Base-by-base conservation (phyloP, 1,140 invertebrate species). In the Drosophila carrolli region DNA sequence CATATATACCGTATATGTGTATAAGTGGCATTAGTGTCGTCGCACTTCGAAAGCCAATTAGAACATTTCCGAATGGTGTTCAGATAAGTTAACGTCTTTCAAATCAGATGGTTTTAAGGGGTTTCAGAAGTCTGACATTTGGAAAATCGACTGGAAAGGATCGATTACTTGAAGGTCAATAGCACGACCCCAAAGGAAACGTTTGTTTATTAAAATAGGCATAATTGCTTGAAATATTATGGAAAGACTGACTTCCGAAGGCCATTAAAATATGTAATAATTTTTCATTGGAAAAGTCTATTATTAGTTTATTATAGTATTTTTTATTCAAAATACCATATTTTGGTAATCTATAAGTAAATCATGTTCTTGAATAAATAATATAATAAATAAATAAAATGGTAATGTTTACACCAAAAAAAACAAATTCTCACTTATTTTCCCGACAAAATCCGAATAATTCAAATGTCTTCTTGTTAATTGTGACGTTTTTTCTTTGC, bases 11-110 rank as follows among this genome's bases (percentile, higher is more conserved):
- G n/a, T 13, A 10, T 51, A 48, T 11, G 38, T 19, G n/a, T 43
- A 4, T 40, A 48, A 70, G 65, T 70, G 67, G 65, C 65, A 71
- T 68, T 56, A 71, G 65, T 70, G 67, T 70, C 67, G 62, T 57
- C 67, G 67, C 67, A 70, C 66, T 68, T 68, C 50, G 50, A 54
- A 68, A 71, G 44, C 67, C 65, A 71, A 71, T 71, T 71, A 71
- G 65, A 71, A 71, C 67, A 71, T 71, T 58, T 71, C 65, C 68
- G 66, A 71, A 71, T 68, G 50, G 65, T 68, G 50, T 70, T 67
- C 40, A 65, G 61, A 66, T 55, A 54, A 55, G 66, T 66, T 46
- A 67, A 68, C 47, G 61, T 67, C 37, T 66, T 35, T 47, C 29
- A 14, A 51, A 46, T 35, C 27, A 41, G 47, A 32, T 61, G 48